Evolutionary conservation across 2,888 invertebrate species (phyloP), one percentile per base, ranked within the genome.

Genomic region (Caenorhabditis zanzibari): DNA sequence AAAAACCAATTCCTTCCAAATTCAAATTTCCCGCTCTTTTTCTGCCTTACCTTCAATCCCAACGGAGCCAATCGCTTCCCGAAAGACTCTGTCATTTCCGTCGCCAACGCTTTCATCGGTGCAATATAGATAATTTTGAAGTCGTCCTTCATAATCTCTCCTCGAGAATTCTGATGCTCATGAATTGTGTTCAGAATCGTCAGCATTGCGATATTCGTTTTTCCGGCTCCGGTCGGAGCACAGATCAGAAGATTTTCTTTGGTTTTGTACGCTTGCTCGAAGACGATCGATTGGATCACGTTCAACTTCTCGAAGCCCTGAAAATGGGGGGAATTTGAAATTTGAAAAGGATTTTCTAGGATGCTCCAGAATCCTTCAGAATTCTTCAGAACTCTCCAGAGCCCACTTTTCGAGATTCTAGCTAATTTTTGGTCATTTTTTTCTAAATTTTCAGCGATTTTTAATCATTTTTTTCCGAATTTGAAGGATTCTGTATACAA

Each of bases 101-200:
- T 95, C 0, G 99, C 99, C 52, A 99, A 93, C 0, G 99, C 99
- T 94, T 99, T 99, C 99, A 99, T 99, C 1, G 99, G 99, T 0
- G 98, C 98, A 88, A 99, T 96, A 93, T 99, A 99, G 66, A 99
- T 96, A 89, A 99, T 97, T 94, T 98, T 98, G 92, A 98, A 98
- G 90, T 96, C 95, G 93, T 97, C 95, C 91, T 96, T 96, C 93
- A 95, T 95, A 73, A 98, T 95, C 4, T 96, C 94, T 74, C 95
- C 95, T 88, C 95, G 94, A 59, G 75, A 69, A 88, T 88, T 95
- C 95, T 66, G 96, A 92, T 97, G 95, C 84, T 96, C 95, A 86
- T 96, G 95, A 59, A 99, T 95, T 88, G 96, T 96, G 93, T 97
- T 96, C 0, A 97, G 95, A 26, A 99, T 95, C 0, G 97, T 95